Evolutionary conservation across 2,797 vertebrate species (phyloP), one percentile per base, ranked within the genome.

Genomic region (Gymnothorax javanicus): DNA sequence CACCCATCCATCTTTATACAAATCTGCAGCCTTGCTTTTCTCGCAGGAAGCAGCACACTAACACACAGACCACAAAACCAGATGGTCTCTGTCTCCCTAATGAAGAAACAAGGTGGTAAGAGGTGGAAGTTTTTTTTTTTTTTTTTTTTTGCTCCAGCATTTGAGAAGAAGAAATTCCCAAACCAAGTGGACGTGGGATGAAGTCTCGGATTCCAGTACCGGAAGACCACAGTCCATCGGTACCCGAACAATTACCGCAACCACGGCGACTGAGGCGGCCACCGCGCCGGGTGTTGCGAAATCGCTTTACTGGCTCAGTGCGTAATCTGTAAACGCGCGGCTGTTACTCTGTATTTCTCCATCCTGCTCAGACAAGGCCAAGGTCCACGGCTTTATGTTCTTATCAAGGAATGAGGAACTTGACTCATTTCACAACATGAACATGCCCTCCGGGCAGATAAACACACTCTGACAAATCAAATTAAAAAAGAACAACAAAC

Each of bases 251-350:
- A 20, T 64, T 59, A 43, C 82, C 17, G 7, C 50, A 62, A 60
- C 4, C 25, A 4, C 33, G 23, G 58, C 17, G 83, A 83, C 87
- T 87, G 86, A 73, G 86, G 87, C 88, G 67, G 87, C 82, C 87
- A 64, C n/a, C 79, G 73, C 54, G 88, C 81, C 82, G 87, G 82
- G 88, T 85, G 86, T 90, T 91, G 88, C 86, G 79, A 67, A 91
- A 90, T 73, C 59, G 79, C 59, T n/a, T n/a, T n/a, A n/a, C n/a
- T n/a, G n/a, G n/a, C n/a, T 60, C 13, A 17, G 12, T 17, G 57
- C 57, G 7, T 13, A 8, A 13, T 59, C 57, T 13, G 1, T 7
- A 2, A n/a, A n/a, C n/a, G n/a, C n/a, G n/a, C n/a, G n/a, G n/a
- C 84, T 69, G 86, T 27, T 79, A 85, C 82, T 84, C 64, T 75